Conservation (phyloP, 2,113 vertebrate genomes). For the Eidolon helvum region DNA sequence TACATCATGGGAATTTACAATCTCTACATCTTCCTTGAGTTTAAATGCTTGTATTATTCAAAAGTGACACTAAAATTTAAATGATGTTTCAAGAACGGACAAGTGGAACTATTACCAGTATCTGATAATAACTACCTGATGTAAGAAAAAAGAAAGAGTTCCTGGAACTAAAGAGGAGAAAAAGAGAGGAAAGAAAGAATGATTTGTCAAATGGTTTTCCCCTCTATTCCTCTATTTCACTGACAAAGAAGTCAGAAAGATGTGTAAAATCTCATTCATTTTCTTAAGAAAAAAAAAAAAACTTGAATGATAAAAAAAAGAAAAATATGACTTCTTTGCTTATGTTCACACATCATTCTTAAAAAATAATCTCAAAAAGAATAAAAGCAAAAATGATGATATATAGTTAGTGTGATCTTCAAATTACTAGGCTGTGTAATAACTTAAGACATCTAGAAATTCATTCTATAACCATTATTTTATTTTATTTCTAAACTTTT, state of each 20-base stretch:
- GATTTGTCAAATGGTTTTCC: neutral
- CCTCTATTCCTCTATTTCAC: neutral
- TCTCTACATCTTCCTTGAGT: neutral
- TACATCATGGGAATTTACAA: slow-evolving; percentile 37
- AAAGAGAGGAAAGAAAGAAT: neutral
- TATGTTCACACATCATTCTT: neutral
- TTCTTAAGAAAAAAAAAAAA: neutral
- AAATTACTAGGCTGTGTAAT: neutral
- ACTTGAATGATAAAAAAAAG: neutral
- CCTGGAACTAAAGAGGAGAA: neutral
- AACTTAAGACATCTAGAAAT: neutral
- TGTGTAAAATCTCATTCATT: neutral
- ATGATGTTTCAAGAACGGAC: neutral
- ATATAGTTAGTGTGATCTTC: neutral
- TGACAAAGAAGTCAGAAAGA: neutral
- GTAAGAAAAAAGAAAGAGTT: neutral
- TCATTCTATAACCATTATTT: neutral
- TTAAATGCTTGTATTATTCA: slow-evolving; percentile 42
- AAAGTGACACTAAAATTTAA: slow-evolving; percentile 26
- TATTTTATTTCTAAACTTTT: neutral
- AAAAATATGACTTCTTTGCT: neutral
- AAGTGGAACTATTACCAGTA: neutral
- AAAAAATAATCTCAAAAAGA: neutral
- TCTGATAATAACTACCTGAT: neutral
- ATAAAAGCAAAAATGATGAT: neutral